Conservation (phyloP, 2,888 invertebrate species). For the Gastrophysa polygoni region DNA sequence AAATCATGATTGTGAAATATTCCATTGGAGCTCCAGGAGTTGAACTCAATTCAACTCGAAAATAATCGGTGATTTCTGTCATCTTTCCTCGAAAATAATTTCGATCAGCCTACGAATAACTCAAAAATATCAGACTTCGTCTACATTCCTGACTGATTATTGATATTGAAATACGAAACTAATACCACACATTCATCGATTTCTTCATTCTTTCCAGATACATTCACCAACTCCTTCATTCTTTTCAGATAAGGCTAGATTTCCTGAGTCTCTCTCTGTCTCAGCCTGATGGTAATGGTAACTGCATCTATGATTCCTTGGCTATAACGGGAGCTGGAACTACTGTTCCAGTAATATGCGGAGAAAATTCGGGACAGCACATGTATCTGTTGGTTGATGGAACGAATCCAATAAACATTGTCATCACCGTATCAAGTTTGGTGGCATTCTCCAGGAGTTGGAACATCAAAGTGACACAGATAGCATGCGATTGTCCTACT, state of each 20-base stretch:
- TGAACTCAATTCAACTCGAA: too few relatives aligned
- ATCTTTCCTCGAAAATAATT: too few relatives aligned
- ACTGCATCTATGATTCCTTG: constrained; percentile 73
- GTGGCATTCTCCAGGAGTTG: constrained; percentile 71
- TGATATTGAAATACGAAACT: too few relatives aligned
- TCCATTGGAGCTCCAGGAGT: too few relatives aligned
- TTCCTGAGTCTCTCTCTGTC: constrained; percentile 74
- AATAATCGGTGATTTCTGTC: too few relatives aligned
- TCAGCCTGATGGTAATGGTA: constrained; percentile 76
- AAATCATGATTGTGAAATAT: too few relatives aligned
- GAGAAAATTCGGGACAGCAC: constrained; percentile 81
- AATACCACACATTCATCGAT: too few relatives aligned
- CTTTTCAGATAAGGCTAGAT: constrained; percentile 74
- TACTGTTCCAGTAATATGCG: constrained; percentile 77
- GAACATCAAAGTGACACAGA: constrained; percentile 76
- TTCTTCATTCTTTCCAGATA: too few relatives aligned
- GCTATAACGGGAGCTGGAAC: constrained; percentile 73
- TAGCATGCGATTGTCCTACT: constrained; percentile 73
- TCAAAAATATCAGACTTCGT: too few relatives aligned
- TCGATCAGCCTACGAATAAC: too few relatives aligned
- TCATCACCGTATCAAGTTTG: constrained; percentile 67
- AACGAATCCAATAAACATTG: constrained; percentile 69
- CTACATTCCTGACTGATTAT: too few relatives aligned
- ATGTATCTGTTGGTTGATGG: constrained; percentile 77
- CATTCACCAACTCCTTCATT: too few relatives aligned